These are phyloP conservation scores for Hedya salicella DNA, from an alignment of 2,888 invertebrate species.

Conservation along the genomic window DNA sequence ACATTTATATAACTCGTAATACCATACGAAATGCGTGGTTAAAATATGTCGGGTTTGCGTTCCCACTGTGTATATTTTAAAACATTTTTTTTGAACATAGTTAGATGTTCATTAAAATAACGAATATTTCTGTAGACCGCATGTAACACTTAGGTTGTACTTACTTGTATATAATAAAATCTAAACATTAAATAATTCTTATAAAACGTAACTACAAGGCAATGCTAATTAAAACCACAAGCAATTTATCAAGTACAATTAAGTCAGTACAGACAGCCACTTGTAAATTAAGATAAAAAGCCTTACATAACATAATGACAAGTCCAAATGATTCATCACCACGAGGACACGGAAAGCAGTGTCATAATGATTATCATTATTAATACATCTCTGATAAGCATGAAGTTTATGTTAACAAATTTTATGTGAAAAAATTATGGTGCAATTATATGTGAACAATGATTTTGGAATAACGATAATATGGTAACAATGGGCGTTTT, in stretches of 20 bases:
- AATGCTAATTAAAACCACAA: slow-evolving; percentile 15
- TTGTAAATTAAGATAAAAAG: slow-evolving; percentile 21
- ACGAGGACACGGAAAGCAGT: slow-evolving; percentile 22
- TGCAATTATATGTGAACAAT: slow-evolving; percentile 17
- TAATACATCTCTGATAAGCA: slow-evolving; percentile 32
- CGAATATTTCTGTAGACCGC: no score
- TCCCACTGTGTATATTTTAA: no score
- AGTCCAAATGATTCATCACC: slow-evolving; percentile 31
- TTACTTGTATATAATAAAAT: no score
- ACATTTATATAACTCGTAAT: no score
- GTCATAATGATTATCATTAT: slow-evolving; percentile 14
- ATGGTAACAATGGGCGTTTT: slow-evolving; percentile 38
- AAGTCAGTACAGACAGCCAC: slow-evolving; percentile 13
- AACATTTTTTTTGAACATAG: no score
- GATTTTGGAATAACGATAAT: slow-evolving; percentile 27
- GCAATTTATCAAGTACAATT: slow-evolving; percentile 24
- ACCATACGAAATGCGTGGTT: no score
- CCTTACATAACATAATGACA: slow-evolving; percentile 29
- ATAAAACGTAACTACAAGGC: background rate
- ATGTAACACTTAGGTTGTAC: no score
- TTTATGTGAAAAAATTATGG: slow-evolving; percentile 32
- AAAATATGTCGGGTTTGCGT: no score
- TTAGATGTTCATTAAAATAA: no score
- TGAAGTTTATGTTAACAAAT: slow-evolving; percentile 25
- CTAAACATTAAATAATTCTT: background rate